Percentiles rank a stretch among this genome's conserved stretches.
Conservation (phyloP, 2,888 invertebrate species). For the Pollenia labialis region DNA sequence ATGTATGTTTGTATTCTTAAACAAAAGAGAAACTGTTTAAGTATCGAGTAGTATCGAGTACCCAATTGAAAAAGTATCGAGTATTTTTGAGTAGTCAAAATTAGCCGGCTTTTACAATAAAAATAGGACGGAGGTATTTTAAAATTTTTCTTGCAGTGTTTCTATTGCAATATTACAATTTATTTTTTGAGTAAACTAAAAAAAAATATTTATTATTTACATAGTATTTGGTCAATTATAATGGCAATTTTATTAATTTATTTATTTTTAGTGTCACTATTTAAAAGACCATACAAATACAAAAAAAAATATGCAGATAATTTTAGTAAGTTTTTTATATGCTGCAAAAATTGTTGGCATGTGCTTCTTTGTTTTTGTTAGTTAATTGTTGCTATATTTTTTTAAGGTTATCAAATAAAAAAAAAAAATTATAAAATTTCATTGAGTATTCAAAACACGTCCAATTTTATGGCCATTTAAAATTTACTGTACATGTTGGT, state of each 20-base stretch:
- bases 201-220: slow-evolving; percentile 19
- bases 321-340: not conserved
- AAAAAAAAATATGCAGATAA: not conserved
- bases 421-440: not conserved
- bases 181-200: not conserved
- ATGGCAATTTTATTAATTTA: slow-evolving; percentile 33
- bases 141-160: not conserved
- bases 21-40: too few relatives aligned
- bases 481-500: slow-evolving; percentile 63
- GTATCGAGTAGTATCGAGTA: too few relatives aligned
- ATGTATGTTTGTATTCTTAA: too few relatives aligned
- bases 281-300: not conserved
- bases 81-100: too few relatives aligned
- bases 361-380: slow-evolving; percentile 19
- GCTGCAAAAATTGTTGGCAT: not conserved
- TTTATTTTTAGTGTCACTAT: not conserved
- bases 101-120: too few relatives aligned
- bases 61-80: too few relatives aligned
- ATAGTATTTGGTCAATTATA: slow-evolving; percentile 55
- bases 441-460: slow-evolving; percentile 67
- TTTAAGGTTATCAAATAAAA: slow-evolving; percentile 9
- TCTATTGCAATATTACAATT: not conserved
- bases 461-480: slow-evolving; percentile 68
- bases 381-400: slow-evolving; percentile 10
- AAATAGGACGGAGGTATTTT: not conserved